Percentiles rank a stretch among this genome's conserved stretches.
phyloP scores from a whole-genome alignment of 2,797 vertebrate genomes.

The Myotis findleyi region DNA sequence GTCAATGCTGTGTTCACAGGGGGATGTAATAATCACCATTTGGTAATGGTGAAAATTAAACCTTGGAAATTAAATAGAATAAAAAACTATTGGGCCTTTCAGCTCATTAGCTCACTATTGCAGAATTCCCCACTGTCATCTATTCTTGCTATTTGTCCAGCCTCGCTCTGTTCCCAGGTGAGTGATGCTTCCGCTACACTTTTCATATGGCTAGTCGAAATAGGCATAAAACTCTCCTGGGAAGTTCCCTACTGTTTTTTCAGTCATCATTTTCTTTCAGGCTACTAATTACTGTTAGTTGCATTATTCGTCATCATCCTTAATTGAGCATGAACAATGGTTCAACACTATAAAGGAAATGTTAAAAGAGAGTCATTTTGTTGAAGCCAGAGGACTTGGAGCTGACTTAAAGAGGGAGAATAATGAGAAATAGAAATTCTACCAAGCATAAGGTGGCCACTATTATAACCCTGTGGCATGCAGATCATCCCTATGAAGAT shows the following conservation, averaged over 20 bases:
- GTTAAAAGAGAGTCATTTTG: slow-evolving; percentile 60
- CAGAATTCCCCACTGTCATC: slow-evolving; percentile 50
- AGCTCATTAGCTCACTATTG: slow-evolving; percentile 66
- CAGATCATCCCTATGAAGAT: background rate
- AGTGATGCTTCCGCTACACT: background rate
- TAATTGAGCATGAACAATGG: slow-evolving; percentile 79
- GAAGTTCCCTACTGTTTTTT: slow-evolving; percentile 64
- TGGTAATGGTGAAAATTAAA: slow-evolving; percentile 67
- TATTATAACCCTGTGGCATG: background rate
- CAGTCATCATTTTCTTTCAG: slow-evolving; percentile 67
- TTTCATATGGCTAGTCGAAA: slow-evolving; percentile 52
- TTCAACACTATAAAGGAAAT: slow-evolving; percentile 60
- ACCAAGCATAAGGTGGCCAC: background rate
- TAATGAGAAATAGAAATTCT: slow-evolving; percentile 49
- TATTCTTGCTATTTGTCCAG: slow-evolving; percentile 59
- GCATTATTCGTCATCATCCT: slow-evolving; percentile 74
- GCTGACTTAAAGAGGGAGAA: slow-evolving; percentile 41
- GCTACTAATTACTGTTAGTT: slow-evolving; percentile 78
- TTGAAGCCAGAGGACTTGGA: slow-evolving; percentile 53
- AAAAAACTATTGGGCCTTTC: slow-evolving; percentile 40
- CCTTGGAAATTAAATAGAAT: slow-evolving; percentile 70
- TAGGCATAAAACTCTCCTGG: slow-evolving; percentile 61
- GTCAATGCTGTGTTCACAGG: slow-evolving; percentile 44
- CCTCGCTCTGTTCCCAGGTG: slow-evolving; percentile 28
- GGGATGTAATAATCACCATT: slow-evolving; percentile 49